Conservation (phyloP, 2,888 invertebrate genomes). For the Clunio marinus region DNA sequence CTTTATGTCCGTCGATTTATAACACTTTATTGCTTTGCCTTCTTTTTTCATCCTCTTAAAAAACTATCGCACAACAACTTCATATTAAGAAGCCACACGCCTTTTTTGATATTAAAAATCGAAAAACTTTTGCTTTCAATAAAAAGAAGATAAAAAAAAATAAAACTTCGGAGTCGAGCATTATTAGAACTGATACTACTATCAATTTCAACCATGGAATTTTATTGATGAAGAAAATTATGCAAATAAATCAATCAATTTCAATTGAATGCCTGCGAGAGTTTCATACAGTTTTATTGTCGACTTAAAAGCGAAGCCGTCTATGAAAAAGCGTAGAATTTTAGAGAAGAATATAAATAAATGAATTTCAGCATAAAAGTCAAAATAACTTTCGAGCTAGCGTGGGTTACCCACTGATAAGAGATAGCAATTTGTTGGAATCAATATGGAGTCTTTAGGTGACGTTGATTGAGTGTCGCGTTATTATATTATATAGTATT, state of each 20-base stretch:
- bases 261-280: conserved; percentile 8
- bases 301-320: neutral
- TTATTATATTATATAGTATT: neutral
- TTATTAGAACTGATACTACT: neutral
- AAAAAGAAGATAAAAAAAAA: no score
- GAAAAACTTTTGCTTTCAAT: neutral
- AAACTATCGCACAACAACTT: neutral
- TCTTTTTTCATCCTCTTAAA: no score
- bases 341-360: conserved; percentile 15
- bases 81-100: neutral
- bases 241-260: conserved; percentile 37
- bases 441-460: conserved; percentile 17
- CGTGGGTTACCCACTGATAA: conserved; percentile 2
- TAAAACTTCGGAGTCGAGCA: neutral
- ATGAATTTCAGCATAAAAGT: neutral
- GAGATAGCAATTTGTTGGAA: conserved; percentile 30
- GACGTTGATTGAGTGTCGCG: conserved; percentile 31
- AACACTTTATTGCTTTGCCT: conserved; percentile 18
- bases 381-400: neutral
- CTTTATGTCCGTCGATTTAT: conserved; percentile 4
- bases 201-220: neutral
- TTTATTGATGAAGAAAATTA: conserved; percentile 4
- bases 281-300: neutral
- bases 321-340: neutral
- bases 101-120: neutral